Evolutionary conservation across 2,888 invertebrate species (phyloP), one percentile per base, ranked within the genome.

Genomic region (Mythimna pallens): DNA sequence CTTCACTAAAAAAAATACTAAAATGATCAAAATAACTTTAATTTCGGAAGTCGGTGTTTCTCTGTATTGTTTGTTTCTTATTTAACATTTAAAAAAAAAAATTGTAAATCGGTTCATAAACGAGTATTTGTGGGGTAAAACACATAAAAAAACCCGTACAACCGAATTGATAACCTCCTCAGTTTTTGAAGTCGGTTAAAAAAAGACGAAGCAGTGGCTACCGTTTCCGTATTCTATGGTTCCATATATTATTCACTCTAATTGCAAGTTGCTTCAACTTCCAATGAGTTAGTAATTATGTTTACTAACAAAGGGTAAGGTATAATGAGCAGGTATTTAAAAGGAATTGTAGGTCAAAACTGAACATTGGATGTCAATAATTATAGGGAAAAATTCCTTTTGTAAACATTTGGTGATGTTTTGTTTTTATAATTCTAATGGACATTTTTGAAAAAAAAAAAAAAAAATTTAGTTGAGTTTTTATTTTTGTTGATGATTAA

Each of bases 221-320:
- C 20, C 2, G 10, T 20, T 5, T 36, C n/a, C 2, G 1, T 36
- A 10, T n/a, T 59, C 59, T 59, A 12, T 36, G 59, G 17, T 43
- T 47, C 3, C 22, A 73, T 78, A 7, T 57, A 80, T 65, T 65
- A 80, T 80, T 80, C 55, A 78, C 7, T 5, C 25, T 78, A 65
- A 68, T 78, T 80, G 43, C 30, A 62, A 63, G 25, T n/a, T 30
- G 30, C 12, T 57, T 30, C 36, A n/a, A 52, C 52, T 65, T 64
- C 52, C 61, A 75, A 81, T 78, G 52, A 65, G 36, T n/a, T 52
- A 0, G 20, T 66, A 63, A 77, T 73, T 72, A n/a, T 73, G 62
- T 57, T 47, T 22, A 62, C 40, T 10, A 36, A 50, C 50, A 52
- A 20, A 30, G 10, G 36, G 8, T 34, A n/a, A 1, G 30, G 17